These are phyloP conservation scores for Megalonaias nervosa DNA, from an alignment of 1,140 invertebrate species.

Conservation along the genomic window DNA sequence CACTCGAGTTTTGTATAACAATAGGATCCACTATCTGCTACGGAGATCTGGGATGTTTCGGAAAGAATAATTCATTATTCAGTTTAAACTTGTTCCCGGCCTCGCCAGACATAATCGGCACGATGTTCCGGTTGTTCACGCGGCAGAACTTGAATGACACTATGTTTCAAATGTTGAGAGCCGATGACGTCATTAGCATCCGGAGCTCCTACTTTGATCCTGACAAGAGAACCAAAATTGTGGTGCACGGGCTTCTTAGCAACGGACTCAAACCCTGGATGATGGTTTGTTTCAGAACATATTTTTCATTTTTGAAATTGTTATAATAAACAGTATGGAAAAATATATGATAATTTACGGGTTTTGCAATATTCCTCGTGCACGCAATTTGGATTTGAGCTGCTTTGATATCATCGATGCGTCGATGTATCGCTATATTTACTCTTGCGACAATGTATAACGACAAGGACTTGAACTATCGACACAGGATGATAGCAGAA, in stretches of 20 bases:
- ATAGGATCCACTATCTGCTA: conserved; percentile 81
- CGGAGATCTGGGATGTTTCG: conserved; percentile 92
- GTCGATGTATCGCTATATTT: no score
- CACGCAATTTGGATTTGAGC: no score
- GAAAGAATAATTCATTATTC: conserved; percentile 90
- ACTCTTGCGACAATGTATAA: no score
- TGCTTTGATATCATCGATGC: no score
- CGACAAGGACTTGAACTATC: no score
- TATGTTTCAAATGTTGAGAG: conserved; percentile 58
- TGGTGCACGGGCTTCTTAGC: conserved; percentile 95
- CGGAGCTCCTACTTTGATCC: conserved; percentile 42
- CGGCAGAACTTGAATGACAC: conserved; percentile 21
- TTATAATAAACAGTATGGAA: no score
- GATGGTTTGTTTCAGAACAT: conserved; percentile 33
- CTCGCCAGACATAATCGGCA: conserved; percentile 84
- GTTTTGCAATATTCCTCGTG: no score
- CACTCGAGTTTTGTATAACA: no score
- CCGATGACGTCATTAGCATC: conserved; percentile 71
- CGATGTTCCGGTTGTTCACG: conserved; percentile 76
- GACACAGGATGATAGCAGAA: no score
- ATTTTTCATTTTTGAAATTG: no score
- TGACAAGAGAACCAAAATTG: conserved; percentile 77
- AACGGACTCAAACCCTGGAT: conserved; percentile 92
- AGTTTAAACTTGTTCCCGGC: conserved; percentile 90
- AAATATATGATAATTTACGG: no score